Conservation (phyloP, 2,888 invertebrate species). For the Clivina fossor region DNA sequence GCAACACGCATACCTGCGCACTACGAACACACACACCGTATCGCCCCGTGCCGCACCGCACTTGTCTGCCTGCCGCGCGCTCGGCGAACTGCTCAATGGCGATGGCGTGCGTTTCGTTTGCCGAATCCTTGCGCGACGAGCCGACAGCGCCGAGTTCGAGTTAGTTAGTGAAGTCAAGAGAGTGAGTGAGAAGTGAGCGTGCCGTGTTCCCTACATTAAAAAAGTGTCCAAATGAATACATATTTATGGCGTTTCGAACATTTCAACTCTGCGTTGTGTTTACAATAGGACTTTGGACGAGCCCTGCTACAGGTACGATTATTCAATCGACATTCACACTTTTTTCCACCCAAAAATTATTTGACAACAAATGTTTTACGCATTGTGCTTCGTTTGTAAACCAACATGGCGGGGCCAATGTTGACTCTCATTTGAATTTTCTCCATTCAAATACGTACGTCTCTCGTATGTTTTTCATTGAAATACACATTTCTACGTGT, state of each 20-base stretch:
- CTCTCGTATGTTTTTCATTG: neutral
- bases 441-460: neutral
- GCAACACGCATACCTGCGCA: constrained; percentile 21
- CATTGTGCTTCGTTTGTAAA: constrained; percentile 31
- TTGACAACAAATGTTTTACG: constrained; percentile 32
- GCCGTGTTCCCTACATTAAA: constrained; percentile 48
- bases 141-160: constrained; percentile 52
- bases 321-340: constrained; percentile 1
- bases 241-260: constrained; percentile 79
- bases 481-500: constrained; percentile 8
- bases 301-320: constrained; percentile 46
- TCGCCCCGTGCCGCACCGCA: constrained; percentile 47
- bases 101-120: constrained; percentile 42
- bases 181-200: constrained; percentile 43
- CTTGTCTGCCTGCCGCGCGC: constrained; percentile 49
- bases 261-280: constrained; percentile 68
- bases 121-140: constrained; percentile 60
- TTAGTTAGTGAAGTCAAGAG: constrained; percentile 46
- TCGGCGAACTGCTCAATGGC: constrained; percentile 47
- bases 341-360: constrained; percentile 23
- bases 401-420: constrained; percentile 30
- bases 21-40: no score
- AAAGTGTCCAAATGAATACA: constrained; percentile 66
- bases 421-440: constrained; percentile 26
- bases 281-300: constrained; percentile 55